These are phyloP conservation scores for Nannoperca australis DNA, from an alignment of 2,797 vertebrate species.

Conservation along the genomic window DNA sequence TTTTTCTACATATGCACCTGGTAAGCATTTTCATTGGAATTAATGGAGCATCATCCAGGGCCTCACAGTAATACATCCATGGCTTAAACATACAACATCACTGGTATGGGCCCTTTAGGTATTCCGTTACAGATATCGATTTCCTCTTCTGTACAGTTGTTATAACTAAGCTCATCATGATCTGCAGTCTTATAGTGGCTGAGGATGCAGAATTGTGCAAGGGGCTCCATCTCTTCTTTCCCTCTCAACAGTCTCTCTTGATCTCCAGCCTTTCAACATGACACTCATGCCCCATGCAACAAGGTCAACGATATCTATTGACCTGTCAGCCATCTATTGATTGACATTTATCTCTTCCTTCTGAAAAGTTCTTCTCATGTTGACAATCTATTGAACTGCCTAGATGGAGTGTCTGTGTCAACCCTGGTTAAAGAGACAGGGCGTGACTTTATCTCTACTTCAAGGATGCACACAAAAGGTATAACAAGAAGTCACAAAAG, in stretches of 20 bases:
- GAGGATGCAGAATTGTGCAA: slow-evolving; percentile 1
- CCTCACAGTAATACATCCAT: not conserved
- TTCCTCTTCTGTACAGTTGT: not conserved
- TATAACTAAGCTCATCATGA: not conserved
- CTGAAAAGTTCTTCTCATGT: slow-evolving; percentile 71
- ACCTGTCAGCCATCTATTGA: slow-evolving; percentile 74
- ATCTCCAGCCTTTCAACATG: slow-evolving; percentile 41
- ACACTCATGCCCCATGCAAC: slow-evolving; percentile 43
- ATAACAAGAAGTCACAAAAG: slow-evolving; percentile 27
- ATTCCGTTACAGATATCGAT: not conserved
- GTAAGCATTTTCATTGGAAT: slow-evolving; percentile 6
- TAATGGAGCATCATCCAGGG: not conserved
- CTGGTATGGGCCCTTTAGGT: not conserved
- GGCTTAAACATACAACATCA: not conserved
- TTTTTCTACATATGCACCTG: not conserved
- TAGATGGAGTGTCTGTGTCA: slow-evolving; percentile 56
- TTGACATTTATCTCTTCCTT: slow-evolving; percentile 68
- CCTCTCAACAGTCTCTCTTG: not conserved
- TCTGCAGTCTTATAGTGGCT: not conserved
- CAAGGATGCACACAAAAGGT: slow-evolving; percentile 44
- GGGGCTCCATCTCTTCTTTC: not conserved
- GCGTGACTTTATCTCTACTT: slow-evolving; percentile 60
- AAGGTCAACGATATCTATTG: slow-evolving; percentile 76
- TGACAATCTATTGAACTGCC: slow-evolving; percentile 68
- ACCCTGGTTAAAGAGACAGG: slow-evolving; percentile 41